Base-by-base conservation (phyloP, 1,140 invertebrate species). In the Streblospio benedicti region DNA sequence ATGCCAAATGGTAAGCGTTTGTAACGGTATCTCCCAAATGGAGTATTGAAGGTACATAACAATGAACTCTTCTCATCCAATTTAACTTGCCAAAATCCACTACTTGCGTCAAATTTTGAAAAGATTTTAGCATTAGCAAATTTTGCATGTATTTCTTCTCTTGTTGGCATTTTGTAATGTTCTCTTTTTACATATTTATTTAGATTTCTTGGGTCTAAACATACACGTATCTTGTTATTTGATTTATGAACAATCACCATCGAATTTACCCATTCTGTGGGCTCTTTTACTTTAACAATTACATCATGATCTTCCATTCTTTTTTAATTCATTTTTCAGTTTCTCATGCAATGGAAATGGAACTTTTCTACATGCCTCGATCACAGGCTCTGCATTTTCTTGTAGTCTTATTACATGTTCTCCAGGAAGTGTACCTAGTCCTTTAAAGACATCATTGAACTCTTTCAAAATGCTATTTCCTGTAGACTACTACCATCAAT, bases 131-230 rank as follows among this genome's bases (percentile, higher is more conserved):
- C 66, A 25, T 63, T 55, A 14, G 44, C 47, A n/a, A 71, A 35
- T 54, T 57, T 50, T 18, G 62, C 64, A 14, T 69, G 30, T 6
- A 71, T 51, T 32, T 69, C 67, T 43, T 69, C 68, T 23, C 67
- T 20, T 16, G 59, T 64, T 27, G 58, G 61, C 12, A 70, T n/a
- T 27, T 30, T 45, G 43, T 60, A 66, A 28, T 65, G 58, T 51
- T 65, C 58, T 41, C 61, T 30, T 27, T 33, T 32, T 4, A 68
- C 18, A 38, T 64, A 64, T 44, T 61, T 55, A 31, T 71, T 71
- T 0, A 67, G 65, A 14, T 51, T 20, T 45, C 61, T 49, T 5
- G 63, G 67, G 44, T 69, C 67, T 4, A 68, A n/a, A 30, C 69
- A 71, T 0, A 69, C 55, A 9, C 65, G 18, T 1, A 70, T 18